phyloP scores from a whole-genome alignment of 2,797 vertebrate genomes.

The Hypotaenidia okinawae region DNA sequence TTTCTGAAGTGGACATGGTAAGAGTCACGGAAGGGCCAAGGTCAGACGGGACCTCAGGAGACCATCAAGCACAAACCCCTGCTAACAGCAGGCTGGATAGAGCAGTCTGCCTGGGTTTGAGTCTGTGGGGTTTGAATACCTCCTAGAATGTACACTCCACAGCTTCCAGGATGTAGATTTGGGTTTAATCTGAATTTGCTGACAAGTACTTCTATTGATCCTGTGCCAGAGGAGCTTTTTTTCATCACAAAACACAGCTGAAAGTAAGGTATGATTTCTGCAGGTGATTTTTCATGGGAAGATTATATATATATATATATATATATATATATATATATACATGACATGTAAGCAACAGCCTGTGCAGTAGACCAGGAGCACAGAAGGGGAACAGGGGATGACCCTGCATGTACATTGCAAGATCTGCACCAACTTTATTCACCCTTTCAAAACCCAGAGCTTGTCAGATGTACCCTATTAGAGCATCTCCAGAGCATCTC shows the following conservation, averaged over 20 bases:
- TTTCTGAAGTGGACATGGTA: slow-evolving; percentile 98
- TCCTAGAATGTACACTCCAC: background rate
- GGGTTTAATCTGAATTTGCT: background rate
- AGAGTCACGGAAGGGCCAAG: slow-evolving; percentile 21
- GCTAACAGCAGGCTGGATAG: background rate
- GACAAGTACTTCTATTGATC: background rate
- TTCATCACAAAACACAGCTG: background rate
- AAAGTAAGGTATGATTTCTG: background rate
- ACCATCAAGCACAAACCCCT: background rate
- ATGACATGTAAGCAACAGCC: background rate
- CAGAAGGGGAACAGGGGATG: background rate
- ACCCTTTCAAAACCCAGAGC: background rate
- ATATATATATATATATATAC: background rate
- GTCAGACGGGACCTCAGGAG: background rate
- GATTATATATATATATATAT: too few relatives aligned
- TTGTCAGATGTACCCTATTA: background rate
- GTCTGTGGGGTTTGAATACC: background rate
- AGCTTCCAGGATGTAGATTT: background rate
- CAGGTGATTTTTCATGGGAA: background rate
- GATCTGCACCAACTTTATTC: background rate
- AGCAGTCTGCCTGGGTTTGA: background rate
- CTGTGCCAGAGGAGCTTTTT: background rate
- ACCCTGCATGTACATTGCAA: background rate
- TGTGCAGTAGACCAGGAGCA: background rate
- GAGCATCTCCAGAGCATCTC: background rate